Conservation (phyloP, 2,113 vertebrate species). For the Paramormyrops kingsleyae region DNA sequence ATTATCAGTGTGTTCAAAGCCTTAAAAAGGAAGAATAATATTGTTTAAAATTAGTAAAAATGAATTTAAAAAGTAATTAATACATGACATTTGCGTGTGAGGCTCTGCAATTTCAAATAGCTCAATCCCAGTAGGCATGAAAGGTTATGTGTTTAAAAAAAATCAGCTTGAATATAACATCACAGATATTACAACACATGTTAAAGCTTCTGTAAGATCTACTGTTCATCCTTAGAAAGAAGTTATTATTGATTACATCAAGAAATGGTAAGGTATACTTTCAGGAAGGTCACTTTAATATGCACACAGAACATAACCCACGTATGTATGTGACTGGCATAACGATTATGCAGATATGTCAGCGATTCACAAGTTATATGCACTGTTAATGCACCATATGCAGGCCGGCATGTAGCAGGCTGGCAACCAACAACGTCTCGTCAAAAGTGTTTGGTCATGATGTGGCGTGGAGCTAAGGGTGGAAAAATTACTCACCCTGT, state of each 20-base stretch:
- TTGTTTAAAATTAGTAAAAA: not conserved
- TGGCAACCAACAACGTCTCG: not conserved
- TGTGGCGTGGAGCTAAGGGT: not conserved
- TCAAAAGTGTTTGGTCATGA: not conserved
- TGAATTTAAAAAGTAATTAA: not conserved
- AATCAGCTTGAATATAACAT: conserved; percentile 1
- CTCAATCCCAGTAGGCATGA: conserved; percentile 11
- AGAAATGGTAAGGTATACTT: not conserved
- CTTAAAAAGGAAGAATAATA: not conserved
- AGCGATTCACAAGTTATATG: not conserved
- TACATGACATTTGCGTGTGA: not conserved
- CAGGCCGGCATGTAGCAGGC: not conserved
- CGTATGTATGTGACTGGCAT: not conserved
- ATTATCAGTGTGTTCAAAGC: not conserved
- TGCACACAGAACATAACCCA: not conserved
- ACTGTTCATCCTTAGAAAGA: not conserved
- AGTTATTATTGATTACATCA: not conserved
- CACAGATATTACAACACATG: not conserved
- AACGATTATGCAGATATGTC: not conserved
- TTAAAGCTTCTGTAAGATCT: not conserved
- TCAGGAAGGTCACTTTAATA: not conserved
- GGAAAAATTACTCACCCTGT: not conserved
- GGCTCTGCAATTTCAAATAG: not conserved
- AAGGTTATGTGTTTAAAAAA: conserved; percentile 11
- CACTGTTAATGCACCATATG: not conserved